Evolutionary conservation across 1,140 invertebrate species (phyloP).

Genomic region (Drosophila bifasciata): DNA sequence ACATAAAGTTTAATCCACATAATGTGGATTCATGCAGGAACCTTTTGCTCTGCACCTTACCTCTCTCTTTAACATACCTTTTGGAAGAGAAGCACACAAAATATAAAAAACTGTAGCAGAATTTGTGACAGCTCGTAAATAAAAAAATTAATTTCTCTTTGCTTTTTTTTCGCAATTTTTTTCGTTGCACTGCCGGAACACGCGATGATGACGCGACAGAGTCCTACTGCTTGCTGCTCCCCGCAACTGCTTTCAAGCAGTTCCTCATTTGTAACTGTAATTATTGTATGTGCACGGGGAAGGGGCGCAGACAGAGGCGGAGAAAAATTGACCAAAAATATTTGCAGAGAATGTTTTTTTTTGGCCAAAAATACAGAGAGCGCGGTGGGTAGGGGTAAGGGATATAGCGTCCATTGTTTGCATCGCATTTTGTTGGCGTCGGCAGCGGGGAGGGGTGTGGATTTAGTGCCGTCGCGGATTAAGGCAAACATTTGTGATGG

Average conservation of each 20-base stretch:
- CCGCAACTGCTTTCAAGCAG: background rate
- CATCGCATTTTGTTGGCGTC: too few relatives aligned
- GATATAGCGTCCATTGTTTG: constrained; percentile 42
- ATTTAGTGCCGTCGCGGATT: constrained; percentile 27
- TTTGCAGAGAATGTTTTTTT: constrained; percentile 65
- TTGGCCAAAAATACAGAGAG: constrained; percentile 13
- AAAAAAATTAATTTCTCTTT: constrained; percentile 73
- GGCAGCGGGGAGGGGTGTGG: too few relatives aligned
- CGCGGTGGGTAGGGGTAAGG: too few relatives aligned
- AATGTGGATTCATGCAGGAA: too few relatives aligned
- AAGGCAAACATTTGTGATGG: constrained; percentile 50
- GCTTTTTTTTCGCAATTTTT: constrained; percentile 32
- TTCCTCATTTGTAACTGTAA: constrained; percentile 63
- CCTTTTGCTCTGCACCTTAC: too few relatives aligned
- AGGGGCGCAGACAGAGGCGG: constrained; percentile 50
- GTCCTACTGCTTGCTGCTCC: constrained; percentile 15
- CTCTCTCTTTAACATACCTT: too few relatives aligned
- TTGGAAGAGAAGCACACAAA: constrained; percentile 41
- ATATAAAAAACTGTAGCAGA: constrained; percentile 35
- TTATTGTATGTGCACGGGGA: constrained; percentile 30
- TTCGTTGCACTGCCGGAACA: constrained; percentile 26
- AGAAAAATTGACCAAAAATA: constrained; percentile 66
- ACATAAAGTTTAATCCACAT: too few relatives aligned
- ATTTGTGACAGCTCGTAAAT: constrained; percentile 81
- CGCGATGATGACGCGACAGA: constrained; percentile 68